phyloP scores from a whole-genome alignment of 2,113 vertebrate genomes.

The Lophura nycthemera region DNA sequence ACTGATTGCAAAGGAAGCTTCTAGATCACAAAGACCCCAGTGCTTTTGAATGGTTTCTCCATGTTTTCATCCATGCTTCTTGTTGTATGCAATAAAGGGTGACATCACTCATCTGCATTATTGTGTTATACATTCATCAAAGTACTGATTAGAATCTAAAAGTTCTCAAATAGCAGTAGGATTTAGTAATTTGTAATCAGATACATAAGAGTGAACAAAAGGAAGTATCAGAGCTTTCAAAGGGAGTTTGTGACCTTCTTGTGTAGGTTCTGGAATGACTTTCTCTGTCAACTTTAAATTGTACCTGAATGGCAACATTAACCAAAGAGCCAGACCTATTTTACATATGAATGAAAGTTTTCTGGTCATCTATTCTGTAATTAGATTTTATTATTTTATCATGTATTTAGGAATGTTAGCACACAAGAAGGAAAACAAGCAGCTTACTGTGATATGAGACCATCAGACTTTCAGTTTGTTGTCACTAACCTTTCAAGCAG shows the following conservation, averaged over 20 bases:
- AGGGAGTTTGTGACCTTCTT: conserved; percentile 68
- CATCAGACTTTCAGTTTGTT: neutral
- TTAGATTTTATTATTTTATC: neutral
- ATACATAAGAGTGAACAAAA: conserved; percentile 62
- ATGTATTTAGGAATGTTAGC: neutral
- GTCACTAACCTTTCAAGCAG: neutral
- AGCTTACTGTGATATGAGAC: rapidly evolving
- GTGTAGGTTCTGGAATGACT: conserved; percentile 47
- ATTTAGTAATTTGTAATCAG: conserved; percentile 73
- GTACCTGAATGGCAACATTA: conserved; percentile 54
- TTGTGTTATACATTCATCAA: conserved; percentile 61
- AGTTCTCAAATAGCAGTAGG: conserved; percentile 70
- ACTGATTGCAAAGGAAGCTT: neutral
- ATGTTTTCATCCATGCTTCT: neutral
- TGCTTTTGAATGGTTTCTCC: neutral
- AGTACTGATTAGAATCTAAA: conserved; percentile 73
- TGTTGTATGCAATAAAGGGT: conserved; percentile 56
- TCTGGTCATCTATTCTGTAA: neutral
- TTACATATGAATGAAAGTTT: conserved; percentile 12
- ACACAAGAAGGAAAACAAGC: neutral
- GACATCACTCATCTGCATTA: conserved; percentile 73
- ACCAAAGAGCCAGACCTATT: neutral
- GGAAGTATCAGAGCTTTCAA: conserved; percentile 70
- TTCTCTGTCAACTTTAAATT: conserved; percentile 59
- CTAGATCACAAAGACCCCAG: neutral